Conservation (phyloP, 1,140 invertebrate species). For the Cydia amplana region DNA sequence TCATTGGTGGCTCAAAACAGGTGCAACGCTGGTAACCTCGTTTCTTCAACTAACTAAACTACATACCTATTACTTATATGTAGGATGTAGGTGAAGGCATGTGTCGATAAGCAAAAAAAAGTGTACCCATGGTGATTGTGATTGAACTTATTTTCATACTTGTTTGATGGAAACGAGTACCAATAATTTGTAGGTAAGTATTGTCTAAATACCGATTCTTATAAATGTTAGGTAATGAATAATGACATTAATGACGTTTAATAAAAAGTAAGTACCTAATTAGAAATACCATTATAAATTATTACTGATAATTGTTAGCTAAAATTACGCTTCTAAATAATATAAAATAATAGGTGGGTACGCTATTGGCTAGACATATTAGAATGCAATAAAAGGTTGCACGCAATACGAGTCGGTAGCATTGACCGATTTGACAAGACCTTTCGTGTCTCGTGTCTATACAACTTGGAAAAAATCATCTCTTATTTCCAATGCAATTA, state of each 20-base stretch:
- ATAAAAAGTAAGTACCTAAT: too few relatives aligned
- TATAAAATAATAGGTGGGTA: neutral
- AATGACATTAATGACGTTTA: too few relatives aligned
- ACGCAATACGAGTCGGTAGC: neutral
- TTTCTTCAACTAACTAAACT: conserved; percentile 3
- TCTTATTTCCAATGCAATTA: neutral
- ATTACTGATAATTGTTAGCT: too few relatives aligned
- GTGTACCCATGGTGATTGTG: neutral
- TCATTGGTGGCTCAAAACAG: neutral
- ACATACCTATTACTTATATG: neutral
- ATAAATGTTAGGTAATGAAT: too few relatives aligned
- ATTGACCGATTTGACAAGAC: conserved; percentile 1
- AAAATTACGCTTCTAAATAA: too few relatives aligned
- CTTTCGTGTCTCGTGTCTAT: neutral
- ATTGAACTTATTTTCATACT: neutral
- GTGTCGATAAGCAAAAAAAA: neutral
- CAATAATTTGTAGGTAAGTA: neutral
- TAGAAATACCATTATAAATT: too few relatives aligned
- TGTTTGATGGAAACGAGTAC: neutral
- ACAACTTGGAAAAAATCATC: neutral
- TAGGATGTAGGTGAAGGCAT: neutral
- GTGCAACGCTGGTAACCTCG: neutral
- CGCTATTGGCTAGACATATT: neutral
- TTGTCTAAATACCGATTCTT: too few relatives aligned
- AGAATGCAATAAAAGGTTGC: neutral